These are phyloP conservation scores for Halictus ligatus DNA, from an alignment of 2,888 invertebrate species.

Conservation along the genomic window DNA sequence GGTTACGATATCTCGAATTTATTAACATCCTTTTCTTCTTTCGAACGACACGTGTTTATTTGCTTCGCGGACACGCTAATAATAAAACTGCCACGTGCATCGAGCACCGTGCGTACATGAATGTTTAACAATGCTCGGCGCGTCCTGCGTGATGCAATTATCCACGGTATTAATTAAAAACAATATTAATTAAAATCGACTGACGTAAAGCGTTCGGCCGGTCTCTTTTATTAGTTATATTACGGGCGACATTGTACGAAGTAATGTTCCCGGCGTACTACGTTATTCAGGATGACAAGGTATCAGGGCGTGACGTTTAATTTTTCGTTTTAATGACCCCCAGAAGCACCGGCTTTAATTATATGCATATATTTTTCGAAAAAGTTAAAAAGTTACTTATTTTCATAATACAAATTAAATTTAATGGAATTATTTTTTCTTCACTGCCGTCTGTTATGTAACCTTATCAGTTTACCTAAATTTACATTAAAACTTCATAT, in stretches of 20 bases:
- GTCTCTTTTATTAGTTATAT: background rate
- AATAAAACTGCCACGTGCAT: background rate
- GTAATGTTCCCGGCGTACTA: background rate
- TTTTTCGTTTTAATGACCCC: background rate
- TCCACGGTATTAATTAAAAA: background rate
- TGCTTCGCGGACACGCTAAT: background rate
- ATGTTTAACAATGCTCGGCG: background rate
- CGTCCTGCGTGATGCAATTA: background rate
- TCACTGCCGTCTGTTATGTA: too few relatives aligned
- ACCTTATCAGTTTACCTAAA: too few relatives aligned
- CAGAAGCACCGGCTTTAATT: background rate
- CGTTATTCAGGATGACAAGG: background rate
- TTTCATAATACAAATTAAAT: too few relatives aligned
- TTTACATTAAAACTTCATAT: too few relatives aligned
- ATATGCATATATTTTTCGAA: too few relatives aligned
- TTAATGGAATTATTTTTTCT: too few relatives aligned
- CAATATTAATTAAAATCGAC: too few relatives aligned
- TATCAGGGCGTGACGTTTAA: background rate
- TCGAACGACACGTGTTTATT: background rate
- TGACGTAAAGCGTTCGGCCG: background rate
- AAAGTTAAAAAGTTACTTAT: too few relatives aligned
- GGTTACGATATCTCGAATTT: background rate
- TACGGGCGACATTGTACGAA: background rate
- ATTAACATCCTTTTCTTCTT: background rate
- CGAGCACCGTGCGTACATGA: background rate